Percentiles rank a stretch among this genome's conserved stretches.
These are phyloP conservation scores for Lucilia sericata DNA, from an alignment of 1,140 invertebrate species.

Conservation along the genomic window DNA sequence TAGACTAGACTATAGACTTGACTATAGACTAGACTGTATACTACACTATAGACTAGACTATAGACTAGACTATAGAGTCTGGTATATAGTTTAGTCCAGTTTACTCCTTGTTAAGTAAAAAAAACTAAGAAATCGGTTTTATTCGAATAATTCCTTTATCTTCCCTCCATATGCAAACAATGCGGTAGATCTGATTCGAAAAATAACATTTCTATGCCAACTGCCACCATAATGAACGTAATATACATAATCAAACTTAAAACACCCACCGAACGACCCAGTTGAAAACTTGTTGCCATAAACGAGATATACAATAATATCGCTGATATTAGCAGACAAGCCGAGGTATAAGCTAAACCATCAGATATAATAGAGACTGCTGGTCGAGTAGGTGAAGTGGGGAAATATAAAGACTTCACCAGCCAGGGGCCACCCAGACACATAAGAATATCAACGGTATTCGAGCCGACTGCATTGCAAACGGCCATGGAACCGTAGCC, in stretches of 20 bases:
- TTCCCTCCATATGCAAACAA: conserved; percentile 9
- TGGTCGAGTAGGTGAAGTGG: conserved; percentile 72
- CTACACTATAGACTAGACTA: too few relatives aligned
- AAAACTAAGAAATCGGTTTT: too few relatives aligned
- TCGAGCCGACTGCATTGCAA: conserved; percentile 44
- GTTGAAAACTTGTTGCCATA: conserved; percentile 55
- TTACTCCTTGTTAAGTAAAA: too few relatives aligned
- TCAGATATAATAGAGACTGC: conserved; percentile 75
- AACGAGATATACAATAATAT: conserved; percentile 76
- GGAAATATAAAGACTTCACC: conserved; percentile 75
- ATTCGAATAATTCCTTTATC: too few relatives aligned
- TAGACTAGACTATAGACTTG: too few relatives aligned
- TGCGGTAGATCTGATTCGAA: conserved; percentile 68
- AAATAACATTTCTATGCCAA: conserved; percentile 79
- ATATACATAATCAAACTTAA: conserved; percentile 79
- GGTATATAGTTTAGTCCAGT: too few relatives aligned
- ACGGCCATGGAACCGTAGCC: conserved; percentile 45
- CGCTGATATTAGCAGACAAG: conserved; percentile 78
- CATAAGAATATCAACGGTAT: conserved; percentile 35
- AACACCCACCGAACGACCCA: conserved; percentile 81
- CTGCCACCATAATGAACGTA: conserved; percentile 78
- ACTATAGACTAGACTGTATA: too few relatives aligned
- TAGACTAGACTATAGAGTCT: too few relatives aligned
- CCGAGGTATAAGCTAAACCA: conserved; percentile 80
- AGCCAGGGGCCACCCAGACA: conserved; percentile 46